Base-by-base conservation (phyloP, 2,113 vertebrate species). In the Brachionichthys hirsutus region DNA sequence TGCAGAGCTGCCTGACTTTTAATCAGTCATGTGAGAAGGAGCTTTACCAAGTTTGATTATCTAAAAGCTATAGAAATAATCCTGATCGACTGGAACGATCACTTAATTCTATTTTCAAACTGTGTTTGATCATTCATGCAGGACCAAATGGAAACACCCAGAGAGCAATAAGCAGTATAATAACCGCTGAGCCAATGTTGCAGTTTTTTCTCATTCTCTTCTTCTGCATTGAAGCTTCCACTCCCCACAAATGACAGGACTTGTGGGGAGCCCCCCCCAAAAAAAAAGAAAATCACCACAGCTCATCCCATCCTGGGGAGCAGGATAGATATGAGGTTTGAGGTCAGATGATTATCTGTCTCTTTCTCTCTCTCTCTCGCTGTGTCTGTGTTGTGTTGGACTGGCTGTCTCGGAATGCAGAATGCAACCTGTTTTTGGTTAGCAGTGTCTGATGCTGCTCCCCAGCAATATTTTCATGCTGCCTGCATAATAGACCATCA, bases 371-470 rank as follows among this genome's bases (percentile, higher is more conserved):
- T 79, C 73, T 73, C n/a, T 46, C 17, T 36, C 38, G 18, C 3
- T 30, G 24, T 54, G 73, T 84, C 72, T 83, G 70, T 47, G 55
- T 74, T 67, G 70, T 78, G 77, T 79, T 68, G 70, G 47, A 45
- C 62, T 57, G 61, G 54, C 44, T 70, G 70, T 74, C 60, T 52
- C 70, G 78, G 81, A 83, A 86, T 76, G 79, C 63, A 77, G 66
- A 67, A 59, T 65, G 49, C 64, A 56, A 81, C 81, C 85, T 85
- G 85, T 80, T 85, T 87, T 81, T 54, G 71, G 73, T 87, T 85
- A 81, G 68, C 63, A 3, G 66, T 41, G 63, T 82, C 75, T 80
- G 77, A 80, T 80, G 55, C 52, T 20, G 41, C 65, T 77, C 67
- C 72, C 72, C 66, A 76, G 54, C 72, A 67, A 77, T 77, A 74